Percentiles rank a stretch among this genome's conserved stretches.
These are phyloP conservation scores for Ormia ochracea DNA, from an alignment of 2,888 invertebrate genomes.

Conservation along the genomic window DNA sequence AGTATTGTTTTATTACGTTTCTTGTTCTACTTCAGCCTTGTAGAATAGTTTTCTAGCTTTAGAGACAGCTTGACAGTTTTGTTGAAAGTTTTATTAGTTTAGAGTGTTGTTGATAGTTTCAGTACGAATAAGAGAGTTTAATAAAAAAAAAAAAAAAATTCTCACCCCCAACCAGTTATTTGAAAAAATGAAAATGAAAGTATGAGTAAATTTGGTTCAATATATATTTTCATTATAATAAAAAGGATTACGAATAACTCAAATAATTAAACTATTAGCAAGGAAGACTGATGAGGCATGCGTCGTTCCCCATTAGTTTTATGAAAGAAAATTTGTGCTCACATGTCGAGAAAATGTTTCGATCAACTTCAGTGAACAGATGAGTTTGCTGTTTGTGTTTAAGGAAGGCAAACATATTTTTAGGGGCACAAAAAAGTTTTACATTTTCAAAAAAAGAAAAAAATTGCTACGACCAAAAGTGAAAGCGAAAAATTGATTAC, in stretches of 20 bases:
- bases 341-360: too few relatives aligned
- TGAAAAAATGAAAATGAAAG: background rate
- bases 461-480: too few relatives aligned
- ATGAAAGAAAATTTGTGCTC: too few relatives aligned
- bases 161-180: background rate
- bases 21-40: background rate
- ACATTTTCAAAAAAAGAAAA: too few relatives aligned
- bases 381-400: too few relatives aligned
- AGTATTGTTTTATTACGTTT: background rate
- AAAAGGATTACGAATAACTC: background rate
- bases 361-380: too few relatives aligned
- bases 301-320: background rate
- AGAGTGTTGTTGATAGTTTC: constrained; percentile 46
- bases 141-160: background rate
- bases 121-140: background rate
- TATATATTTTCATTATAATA: background rate
- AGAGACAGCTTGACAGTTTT: constrained; percentile 54
- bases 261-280: background rate
- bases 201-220: background rate
- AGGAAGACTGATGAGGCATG: background rate
- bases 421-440: too few relatives aligned
- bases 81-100: constrained; percentile 58
- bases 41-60: constrained; percentile 31
- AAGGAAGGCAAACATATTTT: too few relatives aligned
- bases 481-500: too few relatives aligned